phyloP scores from a whole-genome alignment of 2,888 invertebrate species.

The Pilophorus perplexus region DNA sequence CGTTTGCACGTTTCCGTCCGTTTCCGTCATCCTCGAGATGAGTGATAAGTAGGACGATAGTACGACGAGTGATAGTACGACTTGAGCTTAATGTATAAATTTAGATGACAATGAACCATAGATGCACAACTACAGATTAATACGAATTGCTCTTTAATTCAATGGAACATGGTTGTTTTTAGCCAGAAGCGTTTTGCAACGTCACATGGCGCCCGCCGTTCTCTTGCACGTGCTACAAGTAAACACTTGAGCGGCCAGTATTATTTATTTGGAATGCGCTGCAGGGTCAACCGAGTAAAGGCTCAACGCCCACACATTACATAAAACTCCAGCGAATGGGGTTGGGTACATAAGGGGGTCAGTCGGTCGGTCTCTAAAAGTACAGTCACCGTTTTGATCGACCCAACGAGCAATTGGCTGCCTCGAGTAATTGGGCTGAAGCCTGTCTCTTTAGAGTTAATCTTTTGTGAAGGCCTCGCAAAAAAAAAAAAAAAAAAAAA shows the following conservation, averaged over 20 bases:
- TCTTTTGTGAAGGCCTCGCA: background rate
- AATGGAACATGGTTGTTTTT: no score
- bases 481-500: background rate
- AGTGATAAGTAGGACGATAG: no score
- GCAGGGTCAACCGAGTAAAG: constrained; percentile 26
- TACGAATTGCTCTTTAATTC: no score
- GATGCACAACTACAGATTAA: no score
- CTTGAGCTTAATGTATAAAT: no score
- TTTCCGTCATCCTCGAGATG: no score
- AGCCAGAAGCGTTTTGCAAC: no score
- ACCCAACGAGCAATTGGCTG: constrained; percentile 11
- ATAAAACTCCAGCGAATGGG: constrained; percentile 17
- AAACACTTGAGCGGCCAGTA: no score
- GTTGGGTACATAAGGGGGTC: constrained; percentile 18
- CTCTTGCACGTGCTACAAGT: no score
- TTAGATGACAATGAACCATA: no score
- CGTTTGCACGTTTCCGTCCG: constrained; percentile 2
- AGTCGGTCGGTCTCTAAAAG: constrained; percentile 30
- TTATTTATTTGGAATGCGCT: constrained; percentile 28
- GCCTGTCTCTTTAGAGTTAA: background rate
- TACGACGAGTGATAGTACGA: no score
- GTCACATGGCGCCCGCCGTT: no score
- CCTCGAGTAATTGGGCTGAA: background rate
- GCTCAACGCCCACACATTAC: constrained; percentile 30
- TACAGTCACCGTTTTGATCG: constrained; percentile 1